Evolutionary conservation across 2,113 vertebrate species (phyloP).

Genomic region (Fregata magnificens): DNA sequence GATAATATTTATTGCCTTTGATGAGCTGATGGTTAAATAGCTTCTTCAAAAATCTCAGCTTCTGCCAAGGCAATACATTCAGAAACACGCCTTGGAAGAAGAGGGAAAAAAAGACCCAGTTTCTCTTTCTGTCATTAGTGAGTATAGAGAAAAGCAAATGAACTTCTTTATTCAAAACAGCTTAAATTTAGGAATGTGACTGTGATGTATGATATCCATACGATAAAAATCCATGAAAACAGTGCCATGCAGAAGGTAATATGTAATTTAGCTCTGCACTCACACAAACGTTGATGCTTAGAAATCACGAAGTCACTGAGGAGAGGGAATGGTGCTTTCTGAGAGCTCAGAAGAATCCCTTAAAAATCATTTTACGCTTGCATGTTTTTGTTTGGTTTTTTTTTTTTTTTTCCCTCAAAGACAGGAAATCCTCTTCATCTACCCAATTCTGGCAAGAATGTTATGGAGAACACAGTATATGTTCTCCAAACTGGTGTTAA

Average conservation of each 20-base stretch:
- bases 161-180: background rate
- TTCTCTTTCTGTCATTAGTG: background rate
- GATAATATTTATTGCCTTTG: background rate
- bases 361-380: background rate
- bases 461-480: background rate
- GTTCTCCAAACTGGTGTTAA: background rate
- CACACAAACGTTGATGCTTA: background rate
- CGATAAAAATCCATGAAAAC: background rate
- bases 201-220: background rate
- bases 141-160: background rate
- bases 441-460: background rate
- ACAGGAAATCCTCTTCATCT: background rate
- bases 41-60: conserved; percentile 1
- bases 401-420: background rate
- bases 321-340: background rate
- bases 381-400: too few species aligned
- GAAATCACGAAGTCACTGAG: background rate
- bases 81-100: background rate
- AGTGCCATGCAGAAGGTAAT: background rate
- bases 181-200: background rate
- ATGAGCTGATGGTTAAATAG: background rate
- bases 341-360: background rate
- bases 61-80: background rate
- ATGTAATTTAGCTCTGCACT: background rate
- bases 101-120: background rate